phyloP scores from a whole-genome alignment of 1,140 invertebrate species.

The Trialeurodes vaporariorum region DNA sequence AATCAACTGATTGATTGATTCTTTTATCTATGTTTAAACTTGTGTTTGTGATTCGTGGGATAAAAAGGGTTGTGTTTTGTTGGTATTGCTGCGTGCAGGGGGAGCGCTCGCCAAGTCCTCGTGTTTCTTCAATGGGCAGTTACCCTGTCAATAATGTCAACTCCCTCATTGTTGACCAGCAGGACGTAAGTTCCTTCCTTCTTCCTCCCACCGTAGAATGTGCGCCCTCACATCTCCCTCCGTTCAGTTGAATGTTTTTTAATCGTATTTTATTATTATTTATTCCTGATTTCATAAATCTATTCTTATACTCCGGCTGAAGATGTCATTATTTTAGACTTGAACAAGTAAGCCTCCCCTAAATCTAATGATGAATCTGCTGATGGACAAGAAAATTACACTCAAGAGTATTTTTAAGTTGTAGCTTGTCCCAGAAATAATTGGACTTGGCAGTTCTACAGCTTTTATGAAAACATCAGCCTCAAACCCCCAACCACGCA shows the following conservation, averaged over 20 bases:
- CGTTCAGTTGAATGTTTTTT: slow-evolving; percentile 3
- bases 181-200: slow-evolving; percentile 63
- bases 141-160: slow-evolving; percentile 76
- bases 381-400: too few relatives aligned
- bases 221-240: slow-evolving; percentile 13
- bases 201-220: slow-evolving; percentile 18
- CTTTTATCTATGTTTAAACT: too few relatives aligned
- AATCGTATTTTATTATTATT: not conserved
- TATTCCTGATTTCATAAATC: slow-evolving; percentile 8
- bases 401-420: too few relatives aligned
- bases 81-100: slow-evolving; percentile 44
- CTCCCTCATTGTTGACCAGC: slow-evolving; percentile 67
- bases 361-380: too few relatives aligned
- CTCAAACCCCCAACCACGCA: too few relatives aligned
- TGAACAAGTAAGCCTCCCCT: too few relatives aligned
- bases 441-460: too few relatives aligned
- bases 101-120: slow-evolving; percentile 73
- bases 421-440: too few relatives aligned
- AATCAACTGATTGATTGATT: too few relatives aligned
- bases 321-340: too few relatives aligned
- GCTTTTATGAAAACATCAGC: too few relatives aligned
- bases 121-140: slow-evolving; percentile 71
- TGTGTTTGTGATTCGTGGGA: not conserved
- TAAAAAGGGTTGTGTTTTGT: slow-evolving; percentile 13
- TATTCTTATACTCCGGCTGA: slow-evolving; percentile 8